Conservation (phyloP, 2,113 vertebrate genomes). For the chimpanzee (Pan troglodytes) region NHGRI_mPanTro3-v2.1_pri NC_072402.2:54496501-54497000, state of each 20-base stretch:
- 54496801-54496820: constrained; percentile 9
- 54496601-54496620: constrained; percentile 1
- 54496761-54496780: background rate
- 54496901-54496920: background rate
- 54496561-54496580: constrained; percentile 42
- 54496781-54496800: background rate
- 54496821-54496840: background rate
- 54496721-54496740: background rate
- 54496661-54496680: constrained; percentile 49
- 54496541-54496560: constrained; percentile 18
- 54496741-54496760: constrained; percentile 11
- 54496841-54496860: background rate
- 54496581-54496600: constrained; percentile 24
- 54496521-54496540: constrained; percentile 54
- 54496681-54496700: constrained; percentile 18
- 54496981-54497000: background rate
- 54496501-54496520: constrained; percentile 39
- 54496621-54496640: constrained; percentile 47
- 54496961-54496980: background rate
- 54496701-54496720: constrained; percentile 41
- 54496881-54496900: background rate
- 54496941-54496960: background rate
- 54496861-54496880: background rate
- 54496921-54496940: background rate
- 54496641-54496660: constrained; percentile 24